phyloP scores from a whole-genome alignment of 2,113 vertebrate genomes.

The Okapia johnstoni region DNA sequence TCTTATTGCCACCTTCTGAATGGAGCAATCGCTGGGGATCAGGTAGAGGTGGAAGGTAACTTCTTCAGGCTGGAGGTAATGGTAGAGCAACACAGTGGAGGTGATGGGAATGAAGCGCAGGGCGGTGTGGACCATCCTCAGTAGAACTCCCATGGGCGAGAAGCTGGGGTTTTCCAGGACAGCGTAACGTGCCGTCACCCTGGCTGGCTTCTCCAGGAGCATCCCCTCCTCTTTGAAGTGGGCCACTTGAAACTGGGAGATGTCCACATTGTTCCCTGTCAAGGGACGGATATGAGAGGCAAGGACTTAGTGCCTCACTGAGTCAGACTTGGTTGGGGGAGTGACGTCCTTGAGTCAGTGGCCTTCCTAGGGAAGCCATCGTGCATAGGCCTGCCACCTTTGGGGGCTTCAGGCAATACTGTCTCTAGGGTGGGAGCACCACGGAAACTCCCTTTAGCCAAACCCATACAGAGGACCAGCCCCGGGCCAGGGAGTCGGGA shows the following conservation, averaged over 20 bases:
- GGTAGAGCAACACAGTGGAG: constrained; percentile 23
- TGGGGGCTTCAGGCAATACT: too few relatives aligned
- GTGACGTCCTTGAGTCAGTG: neutral
- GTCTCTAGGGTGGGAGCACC: neutral
- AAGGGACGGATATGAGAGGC: neutral
- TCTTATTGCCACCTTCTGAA: constrained; percentile 41
- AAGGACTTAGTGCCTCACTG: neutral
- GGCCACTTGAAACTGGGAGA: constrained; percentile 24
- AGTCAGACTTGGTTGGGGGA: neutral
- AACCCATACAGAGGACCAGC: neutral
- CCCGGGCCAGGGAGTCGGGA: accelerated
- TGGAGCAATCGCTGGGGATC: constrained; percentile 56
- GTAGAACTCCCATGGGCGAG: constrained; percentile 34
- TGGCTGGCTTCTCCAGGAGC: constrained; percentile 39
- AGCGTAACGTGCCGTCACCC: neutral
- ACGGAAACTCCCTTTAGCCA: neutral
- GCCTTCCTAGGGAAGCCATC: neutral
- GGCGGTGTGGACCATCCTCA: neutral
- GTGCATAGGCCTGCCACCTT: neutral
- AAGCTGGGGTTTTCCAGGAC: constrained; percentile 59
- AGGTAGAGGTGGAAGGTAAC: constrained; percentile 58
- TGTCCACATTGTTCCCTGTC: neutral
- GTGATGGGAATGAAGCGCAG: neutral
- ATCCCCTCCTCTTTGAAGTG: constrained; percentile 46
- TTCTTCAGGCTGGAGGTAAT: neutral